phyloP scores from a whole-genome alignment of 2,797 vertebrate genomes.

The Tapera naevia region DNA sequence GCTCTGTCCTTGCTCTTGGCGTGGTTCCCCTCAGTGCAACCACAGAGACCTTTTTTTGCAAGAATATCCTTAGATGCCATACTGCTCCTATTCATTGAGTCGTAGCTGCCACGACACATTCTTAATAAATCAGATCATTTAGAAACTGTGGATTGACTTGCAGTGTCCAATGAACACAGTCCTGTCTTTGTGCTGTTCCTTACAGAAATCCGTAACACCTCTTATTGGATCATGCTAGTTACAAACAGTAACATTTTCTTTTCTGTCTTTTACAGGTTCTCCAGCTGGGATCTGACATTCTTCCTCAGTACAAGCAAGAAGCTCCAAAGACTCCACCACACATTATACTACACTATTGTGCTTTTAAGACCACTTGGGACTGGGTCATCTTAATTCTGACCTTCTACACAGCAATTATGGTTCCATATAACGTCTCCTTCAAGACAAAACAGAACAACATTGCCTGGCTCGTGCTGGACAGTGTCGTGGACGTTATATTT shows the following conservation, averaged over 20 bases:
- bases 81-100: background rate
- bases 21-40: background rate
- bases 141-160: background rate
- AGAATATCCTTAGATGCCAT: background rate
- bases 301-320: slow-evolving; percentile 98
- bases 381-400: slow-evolving; percentile 98
- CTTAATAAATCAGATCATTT: background rate
- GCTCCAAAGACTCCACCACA: slow-evolving; percentile 96
- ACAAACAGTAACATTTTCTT: background rate
- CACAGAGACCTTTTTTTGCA: background rate
- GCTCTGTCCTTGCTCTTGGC: background rate
- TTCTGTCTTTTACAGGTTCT: slow-evolving; percentile 82
- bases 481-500: slow-evolving; percentile 96
- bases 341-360: slow-evolving; percentile 97
- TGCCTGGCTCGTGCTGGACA: slow-evolving; percentile 95
- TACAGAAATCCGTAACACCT: background rate
- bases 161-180: background rate
- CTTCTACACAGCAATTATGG: slow-evolving; percentile 99
- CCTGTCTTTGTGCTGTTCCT: background rate
- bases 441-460: slow-evolving; percentile 98
- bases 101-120: background rate
- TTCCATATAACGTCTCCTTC: slow-evolving; percentile 96
- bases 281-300: slow-evolving; percentile 94
- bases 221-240: background rate
- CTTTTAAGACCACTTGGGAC: slow-evolving; percentile 99